A percentile compares a stretch with the other conserved stretches of the same genome.
These are phyloP conservation scores for Eupelmus urozonus DNA, from an alignment of 2,888 invertebrate genomes.

Conservation along the genomic window DNA sequence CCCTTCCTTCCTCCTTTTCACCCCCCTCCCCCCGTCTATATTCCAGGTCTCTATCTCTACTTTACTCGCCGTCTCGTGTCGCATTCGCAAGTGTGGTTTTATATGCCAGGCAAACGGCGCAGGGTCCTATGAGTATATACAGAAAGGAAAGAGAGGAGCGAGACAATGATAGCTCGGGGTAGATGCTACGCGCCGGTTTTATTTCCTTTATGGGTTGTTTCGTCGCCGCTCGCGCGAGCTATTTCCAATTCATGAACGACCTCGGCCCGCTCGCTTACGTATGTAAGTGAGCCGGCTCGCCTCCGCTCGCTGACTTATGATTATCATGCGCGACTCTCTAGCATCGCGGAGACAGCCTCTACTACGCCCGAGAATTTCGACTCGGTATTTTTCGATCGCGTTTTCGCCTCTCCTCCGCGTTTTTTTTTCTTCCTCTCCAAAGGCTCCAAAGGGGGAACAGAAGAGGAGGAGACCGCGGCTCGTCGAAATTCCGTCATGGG, in stretches of 20 bases:
- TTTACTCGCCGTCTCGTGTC: constrained; percentile 35
- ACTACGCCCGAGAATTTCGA: constrained; percentile 24
- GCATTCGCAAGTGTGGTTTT: constrained; percentile 55
- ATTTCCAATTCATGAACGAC: constrained; percentile 76
- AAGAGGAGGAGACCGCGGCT: constrained; percentile 11
- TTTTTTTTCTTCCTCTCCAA: background rate
- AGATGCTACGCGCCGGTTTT: constrained; percentile 66
- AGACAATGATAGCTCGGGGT: constrained; percentile 67
- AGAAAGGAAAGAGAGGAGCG: constrained; percentile 9
- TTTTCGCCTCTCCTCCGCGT: background rate
- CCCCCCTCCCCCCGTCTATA: background rate
- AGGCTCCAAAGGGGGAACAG: background rate
- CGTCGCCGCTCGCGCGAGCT: constrained; percentile 68
- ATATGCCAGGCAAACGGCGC: constrained; percentile 55
- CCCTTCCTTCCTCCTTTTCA: constrained; percentile 37
- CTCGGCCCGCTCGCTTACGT: constrained; percentile 57
- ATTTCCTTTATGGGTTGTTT: constrained; percentile 73
- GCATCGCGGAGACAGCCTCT: background rate
- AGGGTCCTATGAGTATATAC: background rate
- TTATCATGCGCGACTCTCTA: constrained; percentile 56
- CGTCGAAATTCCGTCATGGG: constrained; percentile 54
- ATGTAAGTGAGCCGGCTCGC: constrained; percentile 60
- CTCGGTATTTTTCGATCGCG: constrained; percentile 31
- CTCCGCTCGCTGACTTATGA: constrained; percentile 56
- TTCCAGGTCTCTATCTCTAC: constrained; percentile 43